Evolutionary conservation across 1,140 invertebrate species (phyloP).

Genomic region (Oedothorax gibbosus): DNA sequence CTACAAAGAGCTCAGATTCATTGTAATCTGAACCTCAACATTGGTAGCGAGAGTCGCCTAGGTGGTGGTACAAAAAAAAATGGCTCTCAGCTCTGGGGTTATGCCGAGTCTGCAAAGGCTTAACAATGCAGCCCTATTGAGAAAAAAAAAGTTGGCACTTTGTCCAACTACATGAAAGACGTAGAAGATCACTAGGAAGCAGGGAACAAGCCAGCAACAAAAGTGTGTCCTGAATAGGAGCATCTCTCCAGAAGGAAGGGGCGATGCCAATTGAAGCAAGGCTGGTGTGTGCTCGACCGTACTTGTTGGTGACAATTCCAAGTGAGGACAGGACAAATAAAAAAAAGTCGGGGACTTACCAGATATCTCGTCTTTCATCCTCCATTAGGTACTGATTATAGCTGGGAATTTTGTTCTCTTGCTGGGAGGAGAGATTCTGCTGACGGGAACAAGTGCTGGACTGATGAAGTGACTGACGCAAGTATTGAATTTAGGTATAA

Average conservation of each 20-base stretch:
- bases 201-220: constrained; percentile 47
- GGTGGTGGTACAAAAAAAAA: no score
- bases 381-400: constrained; percentile 57
- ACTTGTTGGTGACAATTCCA: constrained; percentile 56
- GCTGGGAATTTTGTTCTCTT: constrained; percentile 27
- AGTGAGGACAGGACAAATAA: constrained; percentile 22
- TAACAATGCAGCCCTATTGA: no score
- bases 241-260: constrained; percentile 40
- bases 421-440: constrained; percentile 39
- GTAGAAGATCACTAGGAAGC: neutral
- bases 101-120: no score
- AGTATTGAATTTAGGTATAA: no score
- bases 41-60: no score
- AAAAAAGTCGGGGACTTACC: constrained; percentile 16
- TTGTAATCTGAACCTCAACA: no score
- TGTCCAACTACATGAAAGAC: no score
- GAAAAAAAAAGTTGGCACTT: neutral
- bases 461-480: constrained; percentile 41
- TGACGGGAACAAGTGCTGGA: constrained; percentile 25
- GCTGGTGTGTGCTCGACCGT: constrained; percentile 53
- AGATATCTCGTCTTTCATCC: constrained; percentile 56
- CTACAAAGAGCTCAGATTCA: no score
- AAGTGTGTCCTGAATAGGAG: constrained; percentile 29
- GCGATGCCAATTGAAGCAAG: constrained; percentile 53
- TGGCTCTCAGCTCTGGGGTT: no score